phyloP scores from a whole-genome alignment of 2,113 vertebrate species.

The Barnardius zonarius region DNA sequence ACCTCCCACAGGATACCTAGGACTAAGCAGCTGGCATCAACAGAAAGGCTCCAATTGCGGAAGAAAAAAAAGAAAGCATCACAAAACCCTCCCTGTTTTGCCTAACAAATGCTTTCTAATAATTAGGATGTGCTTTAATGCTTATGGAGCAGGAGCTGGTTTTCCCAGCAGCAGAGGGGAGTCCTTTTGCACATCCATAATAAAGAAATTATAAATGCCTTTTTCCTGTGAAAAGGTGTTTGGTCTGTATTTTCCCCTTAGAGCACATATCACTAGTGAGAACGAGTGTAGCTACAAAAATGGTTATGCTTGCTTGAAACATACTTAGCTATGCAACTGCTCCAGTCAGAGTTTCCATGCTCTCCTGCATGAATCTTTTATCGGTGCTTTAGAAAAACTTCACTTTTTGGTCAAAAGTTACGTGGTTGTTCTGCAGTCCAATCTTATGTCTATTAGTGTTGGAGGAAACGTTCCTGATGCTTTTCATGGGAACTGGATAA shows the following conservation, averaged over 20 bases:
- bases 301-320: neutral
- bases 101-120: constrained; percentile 50
- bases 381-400: constrained; percentile 1
- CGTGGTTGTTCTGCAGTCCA: neutral
- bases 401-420: constrained; percentile 35
- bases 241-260: neutral
- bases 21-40: constrained; percentile 20
- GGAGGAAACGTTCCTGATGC: constrained; percentile 17
- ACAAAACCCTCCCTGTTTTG: constrained; percentile 41
- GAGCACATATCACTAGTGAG: neutral
- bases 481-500: constrained; percentile 49
- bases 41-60: constrained; percentile 9
- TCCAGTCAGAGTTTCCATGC: neutral
- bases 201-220: neutral
- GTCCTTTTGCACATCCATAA: neutral
- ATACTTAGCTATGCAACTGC: neutral
- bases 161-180: constrained; percentile 6
- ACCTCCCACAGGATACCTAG: neutral
- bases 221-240: neutral
- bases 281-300: neutral
- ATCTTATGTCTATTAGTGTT: neutral
- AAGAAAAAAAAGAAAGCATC: neutral
- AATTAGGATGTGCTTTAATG: constrained; percentile 11
- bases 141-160: neutral
- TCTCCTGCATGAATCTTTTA: neutral